phyloP scores from a whole-genome alignment of 2,888 invertebrate genomes.

The Falcaria lacertinaria region DNA sequence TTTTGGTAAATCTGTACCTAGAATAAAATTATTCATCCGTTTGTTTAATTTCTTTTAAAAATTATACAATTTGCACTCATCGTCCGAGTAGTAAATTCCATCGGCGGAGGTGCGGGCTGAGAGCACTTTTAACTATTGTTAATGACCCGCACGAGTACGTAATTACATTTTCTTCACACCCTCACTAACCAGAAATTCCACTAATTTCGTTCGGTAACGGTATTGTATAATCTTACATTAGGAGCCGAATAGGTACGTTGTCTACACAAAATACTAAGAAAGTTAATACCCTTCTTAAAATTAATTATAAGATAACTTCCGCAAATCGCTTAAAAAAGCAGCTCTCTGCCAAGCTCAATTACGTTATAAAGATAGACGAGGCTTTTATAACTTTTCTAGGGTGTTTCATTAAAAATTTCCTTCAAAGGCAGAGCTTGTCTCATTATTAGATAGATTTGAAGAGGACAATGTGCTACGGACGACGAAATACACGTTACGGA shows the following conservation, averaged over 20 bases:
- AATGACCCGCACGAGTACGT: conserved; percentile 68
- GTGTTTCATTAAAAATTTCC: conserved; percentile 64
- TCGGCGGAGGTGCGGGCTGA: conserved; percentile 23
- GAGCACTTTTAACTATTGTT: conserved; percentile 63
- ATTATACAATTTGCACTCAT: conserved; percentile 23
- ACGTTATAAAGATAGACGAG: conserved; percentile 54
- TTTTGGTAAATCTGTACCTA: neutral
- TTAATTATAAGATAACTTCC: conserved; percentile 10
- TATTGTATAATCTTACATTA: conserved; percentile 25
- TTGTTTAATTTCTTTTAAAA: neutral
- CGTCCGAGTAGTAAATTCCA: conserved; percentile 23
- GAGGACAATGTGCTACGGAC: conserved; percentile 46
- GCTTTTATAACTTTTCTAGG: conserved; percentile 59
- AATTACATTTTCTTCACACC: conserved; percentile 70
- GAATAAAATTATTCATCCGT: conserved; percentile 9
- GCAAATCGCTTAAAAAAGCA: conserved; percentile 37
- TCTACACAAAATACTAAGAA: neutral
- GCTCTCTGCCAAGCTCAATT: conserved; percentile 48
- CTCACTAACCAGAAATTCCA: conserved; percentile 64
- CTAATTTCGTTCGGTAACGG: conserved; percentile 61
- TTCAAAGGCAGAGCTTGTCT: conserved; percentile 55
- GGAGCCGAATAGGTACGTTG: neutral
- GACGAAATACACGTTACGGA: conserved; percentile 40
- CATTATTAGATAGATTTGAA: conserved; percentile 63
- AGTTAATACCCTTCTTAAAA: neutral